These are phyloP conservation scores for Avahi laniger DNA, from an alignment of 2,797 vertebrate species.

Conservation along the genomic window DNA sequence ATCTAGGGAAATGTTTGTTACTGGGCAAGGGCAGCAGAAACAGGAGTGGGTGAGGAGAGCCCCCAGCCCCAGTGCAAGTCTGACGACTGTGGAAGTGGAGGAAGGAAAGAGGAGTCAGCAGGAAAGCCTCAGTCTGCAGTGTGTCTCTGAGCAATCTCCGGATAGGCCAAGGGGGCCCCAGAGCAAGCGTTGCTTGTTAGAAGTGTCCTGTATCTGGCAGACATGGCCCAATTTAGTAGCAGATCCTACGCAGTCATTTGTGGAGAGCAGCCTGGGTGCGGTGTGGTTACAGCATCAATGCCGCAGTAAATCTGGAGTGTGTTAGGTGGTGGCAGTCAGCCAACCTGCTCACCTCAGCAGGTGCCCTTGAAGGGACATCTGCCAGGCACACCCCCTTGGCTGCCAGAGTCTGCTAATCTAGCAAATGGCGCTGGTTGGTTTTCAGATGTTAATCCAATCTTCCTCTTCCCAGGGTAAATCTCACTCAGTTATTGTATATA, in stretches of 20 bases:
- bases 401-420: not conserved
- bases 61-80: too few relatives aligned
- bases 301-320: not conserved
- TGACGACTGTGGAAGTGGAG: too few relatives aligned
- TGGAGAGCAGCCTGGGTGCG: not conserved
- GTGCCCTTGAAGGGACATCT: not conserved
- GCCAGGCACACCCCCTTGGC: too few relatives aligned
- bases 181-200: not conserved
- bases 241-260: rapidly evolving
- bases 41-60: not conserved
- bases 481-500: not conserved
- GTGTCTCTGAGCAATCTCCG: not conserved
- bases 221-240: not conserved
- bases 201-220: not conserved
- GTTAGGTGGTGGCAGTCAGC: not conserved
- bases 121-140: too few relatives aligned
- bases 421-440: not conserved
- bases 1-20: not conserved
- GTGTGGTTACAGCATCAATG: not conserved
- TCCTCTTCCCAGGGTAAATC: not conserved
- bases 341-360: not conserved
- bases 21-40: not conserved
- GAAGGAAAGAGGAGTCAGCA: too few relatives aligned
- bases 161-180: rapidly evolving
- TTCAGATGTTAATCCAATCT: not conserved